These are phyloP conservation scores for Ditylenchus weischeri DNA, from an alignment of 2,888 invertebrate genomes.

Conservation along the genomic window DNA sequence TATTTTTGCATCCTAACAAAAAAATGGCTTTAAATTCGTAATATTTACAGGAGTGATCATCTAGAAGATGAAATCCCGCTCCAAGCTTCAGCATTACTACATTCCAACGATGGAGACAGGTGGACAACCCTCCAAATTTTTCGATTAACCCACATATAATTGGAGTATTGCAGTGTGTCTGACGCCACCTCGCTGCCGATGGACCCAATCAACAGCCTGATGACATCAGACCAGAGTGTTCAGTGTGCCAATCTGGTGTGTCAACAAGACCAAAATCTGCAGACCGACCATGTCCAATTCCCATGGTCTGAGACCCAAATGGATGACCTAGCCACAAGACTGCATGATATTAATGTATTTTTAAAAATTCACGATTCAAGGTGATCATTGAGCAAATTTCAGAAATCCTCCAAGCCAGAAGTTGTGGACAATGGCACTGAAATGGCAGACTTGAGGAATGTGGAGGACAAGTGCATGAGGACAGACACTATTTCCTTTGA, in stretches of 20 bases:
- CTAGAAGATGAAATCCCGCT: too few relatives aligned
- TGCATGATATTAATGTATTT: conserved; percentile 29
- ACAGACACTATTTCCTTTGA: conserved; percentile 19
- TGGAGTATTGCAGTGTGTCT: conserved; percentile 29
- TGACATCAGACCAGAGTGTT: conserved; percentile 4
- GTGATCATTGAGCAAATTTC: background rate
- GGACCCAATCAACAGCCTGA: conserved; percentile 39
- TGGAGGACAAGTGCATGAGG: conserved; percentile 13
- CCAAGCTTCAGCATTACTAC: too few relatives aligned
- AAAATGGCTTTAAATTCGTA: too few relatives aligned
- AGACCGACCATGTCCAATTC: conserved; percentile 53
- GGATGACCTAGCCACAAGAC: conserved; percentile 44
- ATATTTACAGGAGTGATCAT: too few relatives aligned
- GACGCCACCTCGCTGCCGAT: conserved; percentile 53
- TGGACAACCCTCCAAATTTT: too few relatives aligned
- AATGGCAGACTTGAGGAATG: background rate
- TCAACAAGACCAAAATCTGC: conserved; percentile 24
- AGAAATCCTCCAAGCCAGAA: conserved; percentile 12
- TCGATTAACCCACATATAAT: too few relatives aligned
- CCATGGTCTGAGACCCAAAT: conserved; percentile 32
- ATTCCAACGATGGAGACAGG: too few relatives aligned
- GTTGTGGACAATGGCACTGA: conserved; percentile 23
- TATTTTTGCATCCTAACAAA: too few relatives aligned
- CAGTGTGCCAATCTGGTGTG: conserved; percentile 16
- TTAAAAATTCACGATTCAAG: background rate